phyloP scores from a whole-genome alignment of 2,113 vertebrate genomes.

The Scolopax mira region DNA sequence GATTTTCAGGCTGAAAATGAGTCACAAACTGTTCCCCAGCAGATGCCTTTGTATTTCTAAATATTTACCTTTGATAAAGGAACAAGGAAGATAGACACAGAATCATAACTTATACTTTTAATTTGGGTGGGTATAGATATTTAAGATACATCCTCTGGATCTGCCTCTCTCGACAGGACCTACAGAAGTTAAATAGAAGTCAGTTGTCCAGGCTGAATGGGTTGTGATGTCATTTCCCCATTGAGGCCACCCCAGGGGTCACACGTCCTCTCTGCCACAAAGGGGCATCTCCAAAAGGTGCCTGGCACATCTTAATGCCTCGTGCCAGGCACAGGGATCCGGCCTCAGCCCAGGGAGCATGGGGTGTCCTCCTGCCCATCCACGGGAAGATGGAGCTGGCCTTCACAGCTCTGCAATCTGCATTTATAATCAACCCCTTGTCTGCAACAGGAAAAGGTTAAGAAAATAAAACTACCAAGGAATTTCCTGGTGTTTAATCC shows the following conservation, averaged over 20 bases:
- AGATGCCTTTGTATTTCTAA: rapidly evolving
- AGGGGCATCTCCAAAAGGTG: rapidly evolving
- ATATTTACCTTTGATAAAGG: background rate
- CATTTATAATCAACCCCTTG: background rate
- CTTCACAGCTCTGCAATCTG: background rate
- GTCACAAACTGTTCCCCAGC: background rate
- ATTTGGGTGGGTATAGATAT: too few species aligned
- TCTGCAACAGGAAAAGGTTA: background rate
- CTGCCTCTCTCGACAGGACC: rapidly evolving
- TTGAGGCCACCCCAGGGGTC: background rate
- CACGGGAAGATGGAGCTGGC: background rate
- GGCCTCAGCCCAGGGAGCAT: background rate
- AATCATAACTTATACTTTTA: too few species aligned
- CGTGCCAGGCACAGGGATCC: background rate
- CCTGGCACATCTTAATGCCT: background rate
- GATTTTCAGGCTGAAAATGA: background rate
- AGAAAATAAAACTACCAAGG: background rate
- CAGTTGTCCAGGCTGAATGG: background rate
- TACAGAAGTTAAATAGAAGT: background rate
- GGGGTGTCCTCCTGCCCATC: background rate
- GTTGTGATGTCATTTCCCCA: background rate
- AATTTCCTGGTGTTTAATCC: background rate
- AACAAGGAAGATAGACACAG: rapidly evolving
- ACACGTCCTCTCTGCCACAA: rapidly evolving
- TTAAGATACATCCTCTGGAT: background rate